A percentile compares a stretch with the other conserved stretches of the same genome.
Evolutionary conservation across 2,797 vertebrate genomes (phyloP).

Genomic region (Pteropus rufus): DNA sequence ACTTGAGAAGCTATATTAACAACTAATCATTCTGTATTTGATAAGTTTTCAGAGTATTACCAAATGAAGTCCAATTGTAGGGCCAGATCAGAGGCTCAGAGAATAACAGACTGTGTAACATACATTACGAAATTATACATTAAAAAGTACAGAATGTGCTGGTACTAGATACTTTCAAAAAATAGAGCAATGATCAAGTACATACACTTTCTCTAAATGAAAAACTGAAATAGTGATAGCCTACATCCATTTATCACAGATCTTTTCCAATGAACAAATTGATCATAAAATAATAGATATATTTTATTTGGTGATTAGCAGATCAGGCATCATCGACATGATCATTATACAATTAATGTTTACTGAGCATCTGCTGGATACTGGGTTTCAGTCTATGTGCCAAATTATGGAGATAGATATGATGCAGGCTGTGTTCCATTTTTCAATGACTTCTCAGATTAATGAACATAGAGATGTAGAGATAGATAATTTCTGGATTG

Average conservation of each 20-base stretch:
- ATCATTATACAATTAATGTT: background rate
- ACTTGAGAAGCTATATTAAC: background rate
- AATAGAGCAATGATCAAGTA: background rate
- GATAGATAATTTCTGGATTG: background rate
- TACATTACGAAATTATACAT: background rate
- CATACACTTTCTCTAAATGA: background rate
- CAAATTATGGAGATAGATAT: background rate
- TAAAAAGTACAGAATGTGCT: background rate
- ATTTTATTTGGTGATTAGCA: background rate
- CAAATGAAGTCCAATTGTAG: background rate
- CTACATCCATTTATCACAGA: background rate
- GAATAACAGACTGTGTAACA: background rate
- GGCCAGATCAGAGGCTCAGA: background rate
- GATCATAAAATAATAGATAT: background rate
- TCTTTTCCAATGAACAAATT: background rate
- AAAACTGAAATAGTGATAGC: background rate
- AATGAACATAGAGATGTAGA: background rate
- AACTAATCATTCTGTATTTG: background rate
- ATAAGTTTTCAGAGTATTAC: background rate
- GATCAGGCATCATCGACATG: background rate
- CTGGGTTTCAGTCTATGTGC: background rate
- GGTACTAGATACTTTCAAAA: background rate
- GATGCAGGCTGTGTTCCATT: background rate
- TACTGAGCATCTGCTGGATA: background rate
- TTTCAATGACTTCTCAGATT: background rate